Percentiles rank a stretch among this genome's conserved stretches.
Conservation (phyloP, 1,140 invertebrate genomes). For the Tetraneura akinire region DNA sequence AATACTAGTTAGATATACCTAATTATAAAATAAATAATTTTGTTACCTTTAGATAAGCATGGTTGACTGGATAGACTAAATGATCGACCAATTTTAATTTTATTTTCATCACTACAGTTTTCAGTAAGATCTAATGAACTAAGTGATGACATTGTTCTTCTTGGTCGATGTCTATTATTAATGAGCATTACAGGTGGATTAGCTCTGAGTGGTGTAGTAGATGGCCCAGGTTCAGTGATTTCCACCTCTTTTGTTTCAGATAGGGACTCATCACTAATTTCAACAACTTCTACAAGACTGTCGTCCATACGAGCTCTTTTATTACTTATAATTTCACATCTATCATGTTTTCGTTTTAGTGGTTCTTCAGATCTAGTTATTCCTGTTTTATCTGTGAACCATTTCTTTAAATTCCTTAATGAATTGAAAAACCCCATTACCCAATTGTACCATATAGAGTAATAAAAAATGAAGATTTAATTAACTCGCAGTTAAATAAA, state of each 20-base stretch:
- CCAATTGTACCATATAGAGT: slow-evolving; percentile 5
- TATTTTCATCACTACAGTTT: background rate
- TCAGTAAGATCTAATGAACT: background rate
- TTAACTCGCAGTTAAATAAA: background rate
- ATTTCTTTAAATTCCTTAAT: slow-evolving; percentile 6
- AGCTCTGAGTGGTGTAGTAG: slow-evolving; percentile 18
- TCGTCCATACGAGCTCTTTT: slow-evolving; percentile 43
- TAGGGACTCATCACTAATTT: slow-evolving; percentile 38
- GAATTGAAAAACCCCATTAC: slow-evolving; percentile 33
- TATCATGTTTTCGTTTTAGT: slow-evolving; percentile 33
- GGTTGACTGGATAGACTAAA: background rate
- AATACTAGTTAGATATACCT: background rate
- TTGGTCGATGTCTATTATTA: background rate
- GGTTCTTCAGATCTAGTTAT: background rate
- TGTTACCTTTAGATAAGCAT: background rate
- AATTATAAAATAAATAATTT: background rate
- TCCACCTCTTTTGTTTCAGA: slow-evolving; percentile 40
- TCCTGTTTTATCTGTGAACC: slow-evolving; percentile 23
- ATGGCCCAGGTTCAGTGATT: slow-evolving; percentile 31
- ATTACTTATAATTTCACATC: slow-evolving; percentile 15
- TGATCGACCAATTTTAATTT: background rate
- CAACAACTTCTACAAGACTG: slow-evolving; percentile 38
- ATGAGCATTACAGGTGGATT: slow-evolving; percentile 23
- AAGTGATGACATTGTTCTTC: slow-evolving; percentile 3
- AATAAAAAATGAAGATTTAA: background rate